A percentile compares a stretch with the other conserved stretches of the same genome.
These are phyloP conservation scores for Bothrops jararaca DNA, from an alignment of 2,113 vertebrate species.

Conservation along the genomic window DNA sequence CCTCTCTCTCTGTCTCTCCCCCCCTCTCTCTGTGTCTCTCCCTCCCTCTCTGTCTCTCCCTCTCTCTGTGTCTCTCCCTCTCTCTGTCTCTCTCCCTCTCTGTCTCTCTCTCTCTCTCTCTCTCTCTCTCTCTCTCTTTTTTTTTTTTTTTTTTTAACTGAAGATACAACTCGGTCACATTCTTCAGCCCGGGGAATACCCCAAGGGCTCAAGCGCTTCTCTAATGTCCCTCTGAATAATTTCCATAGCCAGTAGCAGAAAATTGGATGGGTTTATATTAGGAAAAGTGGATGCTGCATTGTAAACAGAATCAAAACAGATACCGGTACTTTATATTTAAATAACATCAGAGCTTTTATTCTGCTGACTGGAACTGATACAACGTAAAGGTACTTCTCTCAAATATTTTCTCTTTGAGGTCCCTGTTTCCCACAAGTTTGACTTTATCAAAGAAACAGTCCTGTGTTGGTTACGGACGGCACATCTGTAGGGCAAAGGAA, in stretches of 20 bases:
- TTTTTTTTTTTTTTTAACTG: neutral
- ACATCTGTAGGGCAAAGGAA: neutral
- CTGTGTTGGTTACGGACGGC: neutral
- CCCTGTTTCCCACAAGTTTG: neutral
- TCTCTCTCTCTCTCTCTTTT: neutral
- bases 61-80: no score
- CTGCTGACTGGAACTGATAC: neutral
- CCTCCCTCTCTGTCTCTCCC: rapidly evolving
- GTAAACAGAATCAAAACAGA: neutral
- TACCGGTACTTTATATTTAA: neutral
- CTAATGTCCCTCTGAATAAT: no score
- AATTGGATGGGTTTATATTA: neutral
- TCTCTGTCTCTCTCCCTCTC: no score
- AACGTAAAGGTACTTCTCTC: neutral
- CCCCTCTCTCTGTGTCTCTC: no score
- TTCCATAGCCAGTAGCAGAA: neutral
- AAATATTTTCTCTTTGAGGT: neutral
- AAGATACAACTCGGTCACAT: neutral
- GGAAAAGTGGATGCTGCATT: neutral
- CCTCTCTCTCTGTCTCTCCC: no score
- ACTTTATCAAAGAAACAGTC: neutral
- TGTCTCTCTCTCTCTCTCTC: no score
- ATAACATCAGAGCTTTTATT: neutral
- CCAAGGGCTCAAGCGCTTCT: neutral
- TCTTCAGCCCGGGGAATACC: neutral